Conservation (phyloP, 2,797 vertebrate species). For the Parauchenoglanis ngamensis region DNA sequence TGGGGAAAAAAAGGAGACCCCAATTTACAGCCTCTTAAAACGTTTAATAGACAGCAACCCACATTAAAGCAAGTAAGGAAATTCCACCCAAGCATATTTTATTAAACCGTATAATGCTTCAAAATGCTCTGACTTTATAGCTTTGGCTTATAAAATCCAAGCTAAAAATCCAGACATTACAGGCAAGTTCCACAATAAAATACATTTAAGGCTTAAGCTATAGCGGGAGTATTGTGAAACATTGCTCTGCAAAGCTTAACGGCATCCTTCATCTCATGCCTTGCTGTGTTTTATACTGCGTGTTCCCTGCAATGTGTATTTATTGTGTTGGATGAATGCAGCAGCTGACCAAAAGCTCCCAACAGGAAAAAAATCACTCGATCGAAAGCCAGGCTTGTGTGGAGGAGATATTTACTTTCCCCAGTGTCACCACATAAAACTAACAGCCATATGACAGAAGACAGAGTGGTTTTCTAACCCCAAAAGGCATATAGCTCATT, state of each 20-base stretch:
- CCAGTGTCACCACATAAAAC: slow-evolving; percentile 21
- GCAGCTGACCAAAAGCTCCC: slow-evolving; percentile 27
- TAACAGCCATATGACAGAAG: not conserved
- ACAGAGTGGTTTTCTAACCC: not conserved
- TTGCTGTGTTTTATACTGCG: not conserved
- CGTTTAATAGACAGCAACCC: not conserved
- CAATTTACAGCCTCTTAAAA: not conserved
- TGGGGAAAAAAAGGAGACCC: not conserved
- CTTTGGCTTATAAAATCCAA: not conserved
- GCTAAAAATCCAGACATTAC: not conserved
- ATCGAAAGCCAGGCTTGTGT: slow-evolving; percentile 1
- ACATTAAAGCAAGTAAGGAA: slow-evolving; percentile 1
- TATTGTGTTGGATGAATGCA: slow-evolving; percentile 2
- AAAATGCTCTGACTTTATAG: not conserved
- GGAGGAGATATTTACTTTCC: slow-evolving; percentile 9
- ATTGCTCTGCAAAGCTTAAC: not conserved
- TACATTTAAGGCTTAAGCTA: not conserved
- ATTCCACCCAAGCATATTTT: not conserved
- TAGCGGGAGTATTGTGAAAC: not conserved
- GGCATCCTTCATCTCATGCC: not conserved
- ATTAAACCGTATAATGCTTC: not conserved
- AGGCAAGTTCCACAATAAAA: not conserved
- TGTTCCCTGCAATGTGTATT: not conserved
- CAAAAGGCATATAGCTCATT: slow-evolving; percentile 18
- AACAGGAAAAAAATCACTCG: slow-evolving; percentile 18